Conservation (phyloP, 92 coral and sea anemone species). For the Umimayanthus kanabou region DNA sequence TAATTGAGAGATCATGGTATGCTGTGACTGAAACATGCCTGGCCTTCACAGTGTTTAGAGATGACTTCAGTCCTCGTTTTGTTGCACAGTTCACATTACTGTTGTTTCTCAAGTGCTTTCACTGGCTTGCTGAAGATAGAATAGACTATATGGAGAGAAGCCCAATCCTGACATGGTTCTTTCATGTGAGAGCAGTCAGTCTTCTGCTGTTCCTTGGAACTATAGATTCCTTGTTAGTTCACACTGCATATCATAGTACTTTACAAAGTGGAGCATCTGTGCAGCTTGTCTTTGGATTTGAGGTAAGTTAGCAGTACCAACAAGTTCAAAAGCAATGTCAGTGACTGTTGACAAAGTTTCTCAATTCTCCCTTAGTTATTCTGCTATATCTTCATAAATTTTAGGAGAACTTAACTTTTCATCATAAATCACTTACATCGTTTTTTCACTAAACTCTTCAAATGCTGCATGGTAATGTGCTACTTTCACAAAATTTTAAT, state of each 20-base stretch:
- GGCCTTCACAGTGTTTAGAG: slow-evolving; percentile 98
- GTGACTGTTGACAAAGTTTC: neutral
- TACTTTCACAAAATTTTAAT: too few relatives aligned
- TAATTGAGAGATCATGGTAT: slow-evolving; percentile 97
- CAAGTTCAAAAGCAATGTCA: neutral
- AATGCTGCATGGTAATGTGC: too few relatives aligned
- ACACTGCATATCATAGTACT: slow-evolving; percentile 86
- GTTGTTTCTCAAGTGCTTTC: slow-evolving; percentile 91
- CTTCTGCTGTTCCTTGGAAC: slow-evolving; percentile 82
- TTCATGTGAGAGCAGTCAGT: slow-evolving; percentile 82
- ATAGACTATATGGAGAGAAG: slow-evolving; percentile 99
- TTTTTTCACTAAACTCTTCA: neutral
- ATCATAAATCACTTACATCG: neutral
- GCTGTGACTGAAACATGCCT: slow-evolving; percentile 99
- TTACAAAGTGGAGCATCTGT: slow-evolving; percentile 98
- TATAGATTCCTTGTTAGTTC: slow-evolving; percentile 83
- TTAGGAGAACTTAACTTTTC: neutral
- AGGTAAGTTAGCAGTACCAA: slow-evolving; percentile 53
- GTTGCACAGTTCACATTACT: slow-evolving; percentile 97
- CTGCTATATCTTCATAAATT: neutral
- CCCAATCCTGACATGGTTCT: slow-evolving; percentile 87
- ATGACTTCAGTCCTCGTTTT: slow-evolving; percentile 98
- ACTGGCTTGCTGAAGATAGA: slow-evolving; percentile 98
- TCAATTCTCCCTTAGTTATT: neutral
- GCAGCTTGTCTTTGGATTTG: slow-evolving; percentile 98